A percentile compares a stretch with the other conserved stretches of the same genome.
Conservation (phyloP, 2,113 vertebrate species). For the Oreotrochilus melanogaster region DNA sequence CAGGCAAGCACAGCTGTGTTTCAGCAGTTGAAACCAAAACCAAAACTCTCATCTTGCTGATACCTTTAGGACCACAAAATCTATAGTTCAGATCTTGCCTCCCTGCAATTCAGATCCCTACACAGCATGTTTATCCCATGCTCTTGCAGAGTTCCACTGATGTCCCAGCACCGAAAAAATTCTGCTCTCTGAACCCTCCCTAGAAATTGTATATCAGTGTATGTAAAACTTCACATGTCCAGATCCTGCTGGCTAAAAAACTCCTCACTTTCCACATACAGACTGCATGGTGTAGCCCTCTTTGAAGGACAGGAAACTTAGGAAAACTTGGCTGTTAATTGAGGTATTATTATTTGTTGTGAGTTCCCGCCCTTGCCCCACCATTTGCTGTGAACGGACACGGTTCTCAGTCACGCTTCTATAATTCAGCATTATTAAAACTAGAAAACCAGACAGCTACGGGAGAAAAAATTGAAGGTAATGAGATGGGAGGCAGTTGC, state of each 20-base stretch:
- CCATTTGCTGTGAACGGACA: neutral
- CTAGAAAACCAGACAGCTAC: slow-evolving; percentile 54
- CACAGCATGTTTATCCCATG: neutral
- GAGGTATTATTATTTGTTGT: slow-evolving; percentile 47
- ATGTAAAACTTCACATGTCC: neutral
- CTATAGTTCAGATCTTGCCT: neutral
- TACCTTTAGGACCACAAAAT: neutral
- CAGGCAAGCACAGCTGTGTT: neutral
- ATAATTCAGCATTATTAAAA: slow-evolving; percentile 52
- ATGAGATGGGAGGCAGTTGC: slow-evolving; percentile 56
- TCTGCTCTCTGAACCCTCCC: neutral
- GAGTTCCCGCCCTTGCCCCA: slow-evolving; percentile 2
- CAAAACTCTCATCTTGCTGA: neutral
- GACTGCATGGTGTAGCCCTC: neutral
- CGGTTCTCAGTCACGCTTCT: slow-evolving; percentile 50
- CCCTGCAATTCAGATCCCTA: neutral
- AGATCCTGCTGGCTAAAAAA: neutral
- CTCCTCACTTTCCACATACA: neutral
- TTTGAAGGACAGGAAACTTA: slow-evolving; percentile 17
- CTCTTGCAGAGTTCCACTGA: neutral
- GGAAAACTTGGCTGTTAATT: slow-evolving; percentile 33
- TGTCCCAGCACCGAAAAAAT: neutral
- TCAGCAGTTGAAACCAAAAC: neutral
- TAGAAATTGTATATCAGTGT: neutral
- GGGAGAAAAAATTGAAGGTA: slow-evolving; percentile 48